phyloP scores from a whole-genome alignment of 2,113 vertebrate species.

The Ciconia maguari region DNA sequence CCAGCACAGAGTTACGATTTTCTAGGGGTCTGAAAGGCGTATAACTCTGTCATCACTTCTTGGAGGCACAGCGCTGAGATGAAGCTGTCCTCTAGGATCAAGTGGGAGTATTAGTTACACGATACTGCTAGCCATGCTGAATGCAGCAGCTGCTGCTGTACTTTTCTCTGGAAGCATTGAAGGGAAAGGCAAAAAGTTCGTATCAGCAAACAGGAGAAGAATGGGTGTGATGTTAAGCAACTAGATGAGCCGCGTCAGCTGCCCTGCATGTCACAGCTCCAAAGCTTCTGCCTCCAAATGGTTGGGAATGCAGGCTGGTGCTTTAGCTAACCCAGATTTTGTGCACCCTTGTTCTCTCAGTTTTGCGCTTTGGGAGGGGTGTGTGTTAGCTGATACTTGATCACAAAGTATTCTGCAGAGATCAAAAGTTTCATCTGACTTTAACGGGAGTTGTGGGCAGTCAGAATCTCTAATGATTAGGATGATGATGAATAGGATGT shows the following conservation, averaged over 20 bases:
- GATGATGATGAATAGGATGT: background rate
- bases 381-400: background rate
- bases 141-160: background rate
- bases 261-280: background rate
- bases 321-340: background rate
- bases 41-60: background rate
- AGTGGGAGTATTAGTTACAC: background rate
- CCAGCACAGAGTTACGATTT: background rate
- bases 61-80: background rate
- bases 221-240: background rate
- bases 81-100: background rate
- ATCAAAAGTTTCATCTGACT: background rate
- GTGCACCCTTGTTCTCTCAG: background rate
- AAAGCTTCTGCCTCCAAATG: background rate
- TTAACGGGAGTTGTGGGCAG: background rate
- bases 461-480: background rate
- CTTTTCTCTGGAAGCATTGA: background rate
- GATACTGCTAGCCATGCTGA: fast-evolving
- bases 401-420: background rate
- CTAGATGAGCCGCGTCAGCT: background rate
- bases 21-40: background rate
- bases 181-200: background rate
- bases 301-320: background rate
- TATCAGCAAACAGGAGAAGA: slow-evolving; percentile 2
- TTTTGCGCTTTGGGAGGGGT: background rate